A percentile compares a stretch with the other conserved stretches of the same genome.
Evolutionary conservation across 2,888 invertebrate species (phyloP).

Genomic region (Isotomurus palustris): DNA sequence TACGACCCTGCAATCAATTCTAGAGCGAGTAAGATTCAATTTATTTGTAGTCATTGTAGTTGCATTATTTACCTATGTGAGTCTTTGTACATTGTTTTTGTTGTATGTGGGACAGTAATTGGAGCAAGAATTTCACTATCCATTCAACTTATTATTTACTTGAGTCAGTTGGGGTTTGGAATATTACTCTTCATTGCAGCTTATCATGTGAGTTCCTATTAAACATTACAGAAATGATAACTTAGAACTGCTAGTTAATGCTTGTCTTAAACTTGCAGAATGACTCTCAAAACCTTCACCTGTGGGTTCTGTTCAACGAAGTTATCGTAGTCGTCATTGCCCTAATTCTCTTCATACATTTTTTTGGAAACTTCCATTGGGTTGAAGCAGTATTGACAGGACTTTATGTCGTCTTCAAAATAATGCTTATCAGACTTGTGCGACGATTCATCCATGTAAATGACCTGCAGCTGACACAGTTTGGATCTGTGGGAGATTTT

Average conservation of each 20-base stretch:
- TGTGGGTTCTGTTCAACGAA: conserved; percentile 4
- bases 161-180: background rate
- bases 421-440: background rate
- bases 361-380: conserved; percentile 3
- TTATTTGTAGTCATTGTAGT: too few relatives aligned
- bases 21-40: too few relatives aligned
- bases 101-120: too few relatives aligned
- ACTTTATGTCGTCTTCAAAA: conserved; percentile 2
- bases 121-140: conserved; percentile 5
- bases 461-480: conserved; percentile 6
- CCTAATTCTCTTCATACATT: conserved; percentile 2
- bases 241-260: too few relatives aligned
- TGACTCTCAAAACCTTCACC: conserved; percentile 1
- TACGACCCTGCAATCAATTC: too few relatives aligned
- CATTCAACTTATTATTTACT: conserved; percentile 1
- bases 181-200: conserved; percentile 2
- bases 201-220: background rate
- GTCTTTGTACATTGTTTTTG: too few relatives aligned
- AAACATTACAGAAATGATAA: background rate
- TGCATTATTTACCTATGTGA: too few relatives aligned
- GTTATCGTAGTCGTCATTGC: conserved; percentile 1
- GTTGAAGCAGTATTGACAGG: background rate
- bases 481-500: conserved; percentile 5
- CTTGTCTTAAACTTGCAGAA: too few relatives aligned
- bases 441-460: background rate